Percentiles rank a stretch among this genome's conserved stretches.
Evolutionary conservation across 1,140 invertebrate genomes (phyloP).

Genomic region (Drosophila asahinai): DNA sequence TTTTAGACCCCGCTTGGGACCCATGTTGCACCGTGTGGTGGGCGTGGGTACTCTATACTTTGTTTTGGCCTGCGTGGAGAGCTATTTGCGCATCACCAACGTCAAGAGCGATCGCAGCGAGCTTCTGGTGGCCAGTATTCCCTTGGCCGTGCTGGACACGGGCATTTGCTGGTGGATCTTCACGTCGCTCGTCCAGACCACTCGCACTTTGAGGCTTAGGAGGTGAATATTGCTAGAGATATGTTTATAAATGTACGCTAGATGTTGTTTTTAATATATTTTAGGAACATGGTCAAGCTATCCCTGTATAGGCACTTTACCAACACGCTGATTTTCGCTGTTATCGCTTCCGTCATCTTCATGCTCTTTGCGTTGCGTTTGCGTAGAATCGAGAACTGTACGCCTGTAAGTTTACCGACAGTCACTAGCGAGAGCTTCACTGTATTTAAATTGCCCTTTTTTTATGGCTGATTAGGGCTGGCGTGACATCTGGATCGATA

Average conservation of each 20-base stretch:
- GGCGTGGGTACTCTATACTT: slow-evolving; percentile 93
- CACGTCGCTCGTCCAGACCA: slow-evolving; percentile 95
- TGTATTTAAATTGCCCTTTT: not conserved
- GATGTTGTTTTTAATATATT: slow-evolving; percentile 65
- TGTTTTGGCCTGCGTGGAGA: slow-evolving; percentile 92
- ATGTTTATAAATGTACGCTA: not conserved
- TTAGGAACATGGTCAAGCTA: slow-evolving; percentile 94
- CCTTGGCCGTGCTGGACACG: slow-evolving; percentile 90
- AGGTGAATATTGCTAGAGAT: slow-evolving; percentile 84
- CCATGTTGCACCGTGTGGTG: slow-evolving; percentile 94
- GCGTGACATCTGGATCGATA: slow-evolving; percentile 96
- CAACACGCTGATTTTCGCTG: slow-evolving; percentile 95
- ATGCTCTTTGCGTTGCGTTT: slow-evolving; percentile 96
- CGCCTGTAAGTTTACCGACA: slow-evolving; percentile 87
- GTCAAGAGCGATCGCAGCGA: slow-evolving; percentile 89
- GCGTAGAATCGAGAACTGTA: slow-evolving; percentile 89
- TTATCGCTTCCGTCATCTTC: slow-evolving; percentile 94
- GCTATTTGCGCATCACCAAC: slow-evolving; percentile 91
- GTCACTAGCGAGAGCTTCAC: not conserved
- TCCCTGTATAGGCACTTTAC: slow-evolving; percentile 96
- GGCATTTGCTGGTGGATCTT: slow-evolving; percentile 94
- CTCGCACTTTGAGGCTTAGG: slow-evolving; percentile 93
- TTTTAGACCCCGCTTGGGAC: slow-evolving; percentile 92
- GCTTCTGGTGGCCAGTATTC: slow-evolving; percentile 90
- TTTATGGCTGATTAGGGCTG: slow-evolving; percentile 88